Base-by-base conservation (phyloP, 1,140 invertebrate species). In the Nylanderia fulva region DNA sequence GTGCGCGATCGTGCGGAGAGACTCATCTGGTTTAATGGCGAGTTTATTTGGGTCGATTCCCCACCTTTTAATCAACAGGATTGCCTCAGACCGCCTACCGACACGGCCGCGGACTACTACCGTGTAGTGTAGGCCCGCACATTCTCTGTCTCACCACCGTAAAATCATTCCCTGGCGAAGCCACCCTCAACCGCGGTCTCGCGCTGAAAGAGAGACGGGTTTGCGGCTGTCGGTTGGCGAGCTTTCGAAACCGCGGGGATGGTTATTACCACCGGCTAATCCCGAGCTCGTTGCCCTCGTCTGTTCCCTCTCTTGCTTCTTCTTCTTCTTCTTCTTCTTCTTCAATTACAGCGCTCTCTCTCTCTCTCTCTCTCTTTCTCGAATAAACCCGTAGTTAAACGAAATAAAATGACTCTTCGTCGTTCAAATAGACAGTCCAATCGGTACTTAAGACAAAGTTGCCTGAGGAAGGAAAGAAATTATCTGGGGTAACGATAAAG, bases 31-130 rank as follows among this genome's bases (percentile, higher is more conserved):
- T 90, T 91, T 91, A 91, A 91, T 91, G 89, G 89, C 48, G 87
- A 88, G 89, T 91, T 91, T 91, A 91, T 91, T 91, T 91, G 87
- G 87, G 85, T 91, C 90, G 89, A 91, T 91, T 91, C 90, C 90
- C 90, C 90, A 91, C 89, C 90, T 91, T 91, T 91, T 90, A 91
- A 91, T 91, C 90, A 91, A 90, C 87, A 91, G 88, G 88, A 91
- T 90, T 90, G 90, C 85, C 90, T 86, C 85, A 87, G 87, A 86
- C 87, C 90, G 87, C 85, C 88, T 86, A 87, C 86, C 90, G 84
- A 88, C 89, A 89, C 89, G 86, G 88, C 86, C 86, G 87, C 83
- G 85, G 68, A 80, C 52, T 83, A 84, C 85, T 77, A 77, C 80
- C 75, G 86, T 33, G 88, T n/a, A n/a, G n/a, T 86, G 84, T 90